Percentiles rank a stretch among this genome's conserved stretches.
phyloP scores from a whole-genome alignment of 1,140 invertebrate species.

The Drosophila ananassae region DNA sequence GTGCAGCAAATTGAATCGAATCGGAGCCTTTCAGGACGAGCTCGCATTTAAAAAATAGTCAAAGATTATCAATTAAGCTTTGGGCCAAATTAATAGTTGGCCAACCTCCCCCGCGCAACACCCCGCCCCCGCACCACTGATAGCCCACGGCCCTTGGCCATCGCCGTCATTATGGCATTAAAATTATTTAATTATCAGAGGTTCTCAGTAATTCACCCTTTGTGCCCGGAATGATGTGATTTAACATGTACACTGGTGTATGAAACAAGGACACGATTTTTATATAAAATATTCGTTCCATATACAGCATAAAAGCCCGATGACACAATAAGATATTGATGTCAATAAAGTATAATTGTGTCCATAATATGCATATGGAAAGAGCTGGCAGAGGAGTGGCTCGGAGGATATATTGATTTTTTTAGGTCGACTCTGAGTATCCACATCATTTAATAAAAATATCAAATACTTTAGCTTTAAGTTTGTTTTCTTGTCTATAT shows the following conservation, averaged over 20 bases:
- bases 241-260: conserved; percentile 6
- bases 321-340: conserved; percentile 44
- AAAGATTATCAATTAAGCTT: conserved; percentile 80
- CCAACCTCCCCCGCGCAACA: not conserved
- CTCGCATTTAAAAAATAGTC: conserved; percentile 77
- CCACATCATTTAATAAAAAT: too few species aligned
- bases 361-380: conserved; percentile 16
- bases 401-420: not conserved
- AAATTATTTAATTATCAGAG: conserved; percentile 53
- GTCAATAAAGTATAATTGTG: conserved; percentile 14
- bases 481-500: not conserved
- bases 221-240: conserved; percentile 31
- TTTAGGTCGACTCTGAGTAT: not conserved
- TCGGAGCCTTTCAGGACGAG: conserved; percentile 45
- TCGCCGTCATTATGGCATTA: conserved; percentile 36
- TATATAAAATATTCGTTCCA: conserved; percentile 1
- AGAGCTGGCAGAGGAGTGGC: not conserved
- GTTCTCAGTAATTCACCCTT: conserved; percentile 33
- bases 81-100: conserved; percentile 75
- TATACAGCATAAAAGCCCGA: conserved; percentile 7
- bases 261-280: not conserved
- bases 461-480: not conserved
- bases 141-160: conserved; percentile 4
- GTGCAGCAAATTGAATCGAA: conserved; percentile 73
- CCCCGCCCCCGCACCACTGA: not conserved